Evolutionary conservation across 53 echinoderm and acorn worm genomes (phyloP).

Genomic region (Arbacia lixula): DNA sequence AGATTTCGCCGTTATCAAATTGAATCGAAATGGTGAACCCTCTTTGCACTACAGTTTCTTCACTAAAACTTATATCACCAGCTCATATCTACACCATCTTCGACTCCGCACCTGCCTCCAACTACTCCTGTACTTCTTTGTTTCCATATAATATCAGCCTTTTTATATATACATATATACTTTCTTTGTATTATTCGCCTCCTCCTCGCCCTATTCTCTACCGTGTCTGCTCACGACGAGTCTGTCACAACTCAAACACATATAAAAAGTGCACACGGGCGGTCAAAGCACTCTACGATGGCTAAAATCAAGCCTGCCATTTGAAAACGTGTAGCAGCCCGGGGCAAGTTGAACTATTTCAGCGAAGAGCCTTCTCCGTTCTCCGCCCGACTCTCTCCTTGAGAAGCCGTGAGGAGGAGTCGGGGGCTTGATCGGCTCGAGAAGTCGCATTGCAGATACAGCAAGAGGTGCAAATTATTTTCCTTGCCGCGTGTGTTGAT

Average conservation of each 20-base stretch:
- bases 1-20: too few species aligned
- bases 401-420: too few species aligned
- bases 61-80: too few species aligned
- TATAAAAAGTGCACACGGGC: conserved; percentile 30
- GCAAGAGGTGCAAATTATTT: background rate
- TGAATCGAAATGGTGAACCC: too few species aligned
- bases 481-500: background rate
- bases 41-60: too few species aligned
- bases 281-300: conserved; percentile 13
- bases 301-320: conserved; percentile 20
- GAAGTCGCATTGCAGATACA: background rate
- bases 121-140: too few species aligned
- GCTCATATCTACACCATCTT: too few species aligned
- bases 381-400: background rate
- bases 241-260: background rate
- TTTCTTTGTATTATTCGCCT: too few species aligned
- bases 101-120: too few species aligned
- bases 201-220: background rate
- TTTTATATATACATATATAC: too few species aligned
- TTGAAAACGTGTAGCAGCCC: conserved; percentile 28
- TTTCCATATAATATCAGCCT: too few species aligned
- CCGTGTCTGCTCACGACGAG: background rate
- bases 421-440: conserved; percentile 12
- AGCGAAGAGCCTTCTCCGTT: background rate
- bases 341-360: conserved; percentile 34